Conservation (phyloP, 2,113 vertebrate genomes). For the Ceyx margarethae region DNA sequence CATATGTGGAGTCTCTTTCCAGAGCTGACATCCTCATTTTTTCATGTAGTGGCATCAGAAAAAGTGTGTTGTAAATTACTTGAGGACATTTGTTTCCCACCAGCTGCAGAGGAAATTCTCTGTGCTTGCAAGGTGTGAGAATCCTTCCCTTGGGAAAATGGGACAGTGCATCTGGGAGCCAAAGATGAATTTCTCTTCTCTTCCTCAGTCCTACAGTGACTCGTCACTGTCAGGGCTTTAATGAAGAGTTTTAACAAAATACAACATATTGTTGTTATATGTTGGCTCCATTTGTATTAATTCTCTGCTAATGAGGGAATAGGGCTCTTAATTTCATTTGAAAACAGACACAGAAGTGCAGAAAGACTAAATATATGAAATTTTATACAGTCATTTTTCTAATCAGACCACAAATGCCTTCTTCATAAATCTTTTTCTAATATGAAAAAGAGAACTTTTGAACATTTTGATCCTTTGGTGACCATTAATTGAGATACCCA, state of each 20-base stretch:
- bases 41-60: neutral
- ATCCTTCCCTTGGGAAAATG: neutral
- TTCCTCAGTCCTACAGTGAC: neutral
- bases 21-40: neutral
- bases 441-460: neutral
- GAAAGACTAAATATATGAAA: neutral
- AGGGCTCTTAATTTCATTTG: neutral
- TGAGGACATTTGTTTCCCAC: neutral
- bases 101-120: neutral
- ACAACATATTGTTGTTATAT: neutral
- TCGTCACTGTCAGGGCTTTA: neutral
- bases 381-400: neutral
- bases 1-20: neutral
- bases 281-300: neutral
- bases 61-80: neutral
- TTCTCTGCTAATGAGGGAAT: neutral
- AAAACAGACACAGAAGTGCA: neutral
- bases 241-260: neutral
- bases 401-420: neutral
- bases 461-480: neutral
- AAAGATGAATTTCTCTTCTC: neutral
- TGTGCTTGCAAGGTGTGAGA: neutral
- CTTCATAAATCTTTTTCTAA: neutral
- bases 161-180: neutral
- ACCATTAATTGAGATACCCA: neutral